A percentile compares a stretch with the other conserved stretches of the same genome.
Conservation (phyloP, 2,797 vertebrate species). For the Zenarchopterus dispar region DNA sequence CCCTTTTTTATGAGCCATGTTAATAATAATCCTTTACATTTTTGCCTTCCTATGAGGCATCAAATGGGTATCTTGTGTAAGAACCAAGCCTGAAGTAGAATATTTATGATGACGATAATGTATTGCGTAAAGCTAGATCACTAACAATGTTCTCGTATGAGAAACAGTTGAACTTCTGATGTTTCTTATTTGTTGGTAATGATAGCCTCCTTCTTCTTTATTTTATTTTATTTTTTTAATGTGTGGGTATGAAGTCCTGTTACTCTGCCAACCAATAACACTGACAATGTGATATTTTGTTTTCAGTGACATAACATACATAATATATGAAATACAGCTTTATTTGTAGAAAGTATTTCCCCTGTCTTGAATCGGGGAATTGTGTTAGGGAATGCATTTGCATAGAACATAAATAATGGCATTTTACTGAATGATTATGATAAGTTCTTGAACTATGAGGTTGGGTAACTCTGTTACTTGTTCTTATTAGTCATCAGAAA, state of each 20-base stretch:
- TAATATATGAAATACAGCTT: neutral
- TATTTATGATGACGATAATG: neutral
- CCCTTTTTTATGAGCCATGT: neutral
- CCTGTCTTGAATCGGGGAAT: neutral
- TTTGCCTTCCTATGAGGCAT: neutral
- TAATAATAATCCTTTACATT: neutral
- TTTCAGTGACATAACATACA: neutral
- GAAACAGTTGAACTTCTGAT: too few relatives aligned
- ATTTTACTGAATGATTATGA: slow-evolving; percentile 2
- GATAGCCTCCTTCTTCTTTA: too few relatives aligned
- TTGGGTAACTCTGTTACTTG: neutral
- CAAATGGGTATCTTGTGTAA: neutral
- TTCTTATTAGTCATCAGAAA: neutral
- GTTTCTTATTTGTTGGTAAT: too few relatives aligned
- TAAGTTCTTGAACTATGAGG: neutral
- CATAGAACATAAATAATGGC: slow-evolving; percentile 22
- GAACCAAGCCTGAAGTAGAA: neutral
- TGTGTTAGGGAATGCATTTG: slow-evolving; percentile 7
- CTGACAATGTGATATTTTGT: neutral
- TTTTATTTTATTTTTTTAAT: neutral
- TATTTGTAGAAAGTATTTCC: neutral
- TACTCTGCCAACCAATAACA: neutral
- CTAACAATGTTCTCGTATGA: too few relatives aligned
- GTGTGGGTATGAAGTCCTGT: neutral
- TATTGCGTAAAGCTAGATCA: neutral